phyloP scores from a whole-genome alignment of 2,113 vertebrate genomes.

The Chascanopsetta lugubris region DNA sequence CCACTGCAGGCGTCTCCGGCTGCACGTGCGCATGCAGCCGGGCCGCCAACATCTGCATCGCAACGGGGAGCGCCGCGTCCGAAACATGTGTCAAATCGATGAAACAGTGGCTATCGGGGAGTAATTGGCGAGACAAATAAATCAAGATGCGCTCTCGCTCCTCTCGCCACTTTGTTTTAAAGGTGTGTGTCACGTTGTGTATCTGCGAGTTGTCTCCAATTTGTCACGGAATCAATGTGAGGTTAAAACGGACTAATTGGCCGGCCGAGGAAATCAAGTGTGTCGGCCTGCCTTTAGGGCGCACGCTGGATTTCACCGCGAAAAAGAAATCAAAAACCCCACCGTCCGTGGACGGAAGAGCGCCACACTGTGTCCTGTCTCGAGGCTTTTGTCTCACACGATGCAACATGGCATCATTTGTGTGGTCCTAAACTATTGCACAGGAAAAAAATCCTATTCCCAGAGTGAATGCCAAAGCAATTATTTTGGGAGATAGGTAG shows the following conservation, averaged over 20 bases:
- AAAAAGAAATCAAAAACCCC: slow-evolving; percentile 32
- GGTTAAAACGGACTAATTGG: slow-evolving; percentile 69
- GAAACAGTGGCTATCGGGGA: slow-evolving; percentile 59
- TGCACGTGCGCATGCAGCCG: slow-evolving; percentile 32
- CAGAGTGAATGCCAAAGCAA: slow-evolving; percentile 48
- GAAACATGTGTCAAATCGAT: slow-evolving; percentile 62
- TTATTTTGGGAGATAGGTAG: slow-evolving; percentile 55
- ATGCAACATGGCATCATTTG: slow-evolving; percentile 28
- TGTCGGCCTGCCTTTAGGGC: slow-evolving; percentile 42
- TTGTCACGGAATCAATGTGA: slow-evolving; percentile 66
- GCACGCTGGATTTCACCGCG: slow-evolving; percentile 27
- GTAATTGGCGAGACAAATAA: slow-evolving; percentile 66
- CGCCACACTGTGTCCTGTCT: slow-evolving; percentile 1
- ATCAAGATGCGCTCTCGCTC: slow-evolving; percentile 52
- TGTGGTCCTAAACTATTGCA: slow-evolving; percentile 39
- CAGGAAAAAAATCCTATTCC: slow-evolving; percentile 34
- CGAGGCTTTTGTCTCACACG: slow-evolving; percentile 24
- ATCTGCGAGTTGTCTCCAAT: slow-evolving; percentile 67
- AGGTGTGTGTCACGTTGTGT: slow-evolving; percentile 56
- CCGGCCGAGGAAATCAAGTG: slow-evolving; percentile 54
- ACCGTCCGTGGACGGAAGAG: slow-evolving; percentile 1
- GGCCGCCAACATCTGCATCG: slow-evolving; percentile 39
- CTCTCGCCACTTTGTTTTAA: slow-evolving; percentile 55
- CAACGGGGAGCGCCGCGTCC: slow-evolving; percentile 41
- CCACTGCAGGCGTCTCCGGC: slow-evolving; percentile 10